Base-by-base conservation (phyloP, 2,113 vertebrate species). In the Sebastes schlegelii region DNA sequence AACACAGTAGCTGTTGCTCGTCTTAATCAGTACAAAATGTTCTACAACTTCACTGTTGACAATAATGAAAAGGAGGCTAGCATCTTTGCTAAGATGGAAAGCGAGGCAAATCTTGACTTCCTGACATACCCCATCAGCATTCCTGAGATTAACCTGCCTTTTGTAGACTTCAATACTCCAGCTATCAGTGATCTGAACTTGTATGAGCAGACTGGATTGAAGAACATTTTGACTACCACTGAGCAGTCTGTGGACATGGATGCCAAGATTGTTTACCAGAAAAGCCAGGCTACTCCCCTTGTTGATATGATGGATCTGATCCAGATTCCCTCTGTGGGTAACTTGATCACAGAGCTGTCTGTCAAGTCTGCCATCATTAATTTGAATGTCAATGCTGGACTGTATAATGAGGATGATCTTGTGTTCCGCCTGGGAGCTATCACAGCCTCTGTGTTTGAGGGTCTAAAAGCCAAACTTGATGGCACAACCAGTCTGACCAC, bases 281-380 rank as follows among this genome's bases (percentile, higher is more conserved):
- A 98, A 93, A 98, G 96, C 64, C 72, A 77, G 34, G 34, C n/a
- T 64, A 63, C 72, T 43, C 94, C 92, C 1, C 66, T 96, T 61
- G 94, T 95, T 58, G 67, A 93, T 80, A 23, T 92, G 19, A 88
- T 92, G 80, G 91, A 79, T 64, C 63, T 96, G 85, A 80, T 89
- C 21, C 93, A 94, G 64, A 89, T 98, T 77, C 95, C 96, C 55
- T 89, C 91, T 5, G 61, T 96, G 88, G 97, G 97, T 79, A 97
- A 98, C 79, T 54, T 98, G 63, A 96, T 95, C 65, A 96, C 93
- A 10, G 97, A 98, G 9, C 95, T 97, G 77, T 96, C 97, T 54
- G 95, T 99, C 83, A 99, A 98, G 92, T 99, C 97, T 78, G 94
- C 95, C 54, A 86, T 97, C 40, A 94, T 99, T 74, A 97, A 96